These are phyloP conservation scores for Pseudanteris insignis DNA, from an alignment of 2,888 invertebrate genomes.

Conservation along the genomic window DNA sequence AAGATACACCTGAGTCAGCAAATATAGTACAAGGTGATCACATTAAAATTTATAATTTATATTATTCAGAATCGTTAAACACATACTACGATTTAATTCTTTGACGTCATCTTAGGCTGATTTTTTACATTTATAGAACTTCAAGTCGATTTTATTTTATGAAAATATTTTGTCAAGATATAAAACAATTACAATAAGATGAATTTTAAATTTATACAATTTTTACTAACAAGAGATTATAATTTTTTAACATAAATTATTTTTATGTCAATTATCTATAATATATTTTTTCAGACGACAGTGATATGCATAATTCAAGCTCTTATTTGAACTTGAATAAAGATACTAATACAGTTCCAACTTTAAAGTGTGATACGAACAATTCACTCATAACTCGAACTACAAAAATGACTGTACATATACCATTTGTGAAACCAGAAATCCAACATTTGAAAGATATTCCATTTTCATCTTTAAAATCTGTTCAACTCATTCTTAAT, in stretches of 20 bases:
- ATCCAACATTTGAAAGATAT: slow-evolving; percentile 26
- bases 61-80: slow-evolving; percentile 1
- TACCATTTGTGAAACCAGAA: slow-evolving; percentile 36
- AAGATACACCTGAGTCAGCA: slow-evolving; percentile 26
- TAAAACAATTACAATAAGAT: no score
- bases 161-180: no score
- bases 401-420: slow-evolving; percentile 47
- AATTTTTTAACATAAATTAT: no score
- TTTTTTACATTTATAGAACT: no score
- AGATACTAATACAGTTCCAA: slow-evolving; percentile 3
- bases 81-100: background rate
- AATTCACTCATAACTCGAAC: slow-evolving; percentile 39
- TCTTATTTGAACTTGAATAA: slow-evolving; percentile 35
- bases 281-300: slow-evolving; percentile 12
- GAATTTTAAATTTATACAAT: no score
- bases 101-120: no score
- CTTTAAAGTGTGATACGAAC: slow-evolving; percentile 27
- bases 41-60: slow-evolving; percentile 1
- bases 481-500: slow-evolving; percentile 51
- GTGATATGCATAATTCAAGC: slow-evolving; percentile 22
- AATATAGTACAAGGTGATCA: slow-evolving; percentile 45
- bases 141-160: no score
- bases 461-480: slow-evolving; percentile 49
- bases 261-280: no score
- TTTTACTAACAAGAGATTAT: no score